Evolutionary conservation across 2,113 vertebrate species (phyloP), one percentile per base, ranked within the genome.

Genomic region (Halichoeres trimaculatus): DNA sequence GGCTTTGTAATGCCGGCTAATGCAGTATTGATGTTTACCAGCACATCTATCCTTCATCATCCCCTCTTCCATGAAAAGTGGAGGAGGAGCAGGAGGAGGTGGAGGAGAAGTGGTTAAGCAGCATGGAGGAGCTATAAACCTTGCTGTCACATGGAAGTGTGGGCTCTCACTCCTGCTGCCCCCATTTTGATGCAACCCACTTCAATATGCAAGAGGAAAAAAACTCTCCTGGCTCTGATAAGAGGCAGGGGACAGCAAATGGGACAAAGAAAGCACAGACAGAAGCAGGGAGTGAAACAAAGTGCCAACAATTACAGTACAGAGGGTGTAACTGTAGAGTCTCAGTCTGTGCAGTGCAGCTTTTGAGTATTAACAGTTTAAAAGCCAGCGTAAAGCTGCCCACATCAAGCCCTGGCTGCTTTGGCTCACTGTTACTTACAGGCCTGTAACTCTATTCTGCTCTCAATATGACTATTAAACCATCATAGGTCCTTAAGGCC

Each of bases 1-100:
- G 77, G 88, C 84, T 89, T 84, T 88, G 91, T 90, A 92, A 92
- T 86, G 81, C 86, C 62, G 90, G 89, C 88, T 94, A 94, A 94
- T 93, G 94, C 88, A 91, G 89, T 94, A 96, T 94, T 94, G 94
- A 95, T 95, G 94, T 94, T 93, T 90, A 86, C 72, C 86, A 83
- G 71, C 74, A 80, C 73, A 54, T 86, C 90, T 81, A 90, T 90
- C 86, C 85, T 89, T 93, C 87, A 94, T 93, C 91, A 92, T 92
- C 87, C 78, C 45, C 76, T 86, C 58, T 64, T 81, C 85, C 78
- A 83, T 65, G 75, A 57, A 79, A 70, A 76, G 66, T 69, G 55
- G 30, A 30, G 30, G 30, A 30, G 30, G n/a, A n/a, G 66, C n/a
- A n/a, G n/a, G 73, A 81, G 76, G 73, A 47, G 65, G 66, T 74